Conservation (phyloP, 2,113 vertebrate species). For the Oostethus manadensis region DNA sequence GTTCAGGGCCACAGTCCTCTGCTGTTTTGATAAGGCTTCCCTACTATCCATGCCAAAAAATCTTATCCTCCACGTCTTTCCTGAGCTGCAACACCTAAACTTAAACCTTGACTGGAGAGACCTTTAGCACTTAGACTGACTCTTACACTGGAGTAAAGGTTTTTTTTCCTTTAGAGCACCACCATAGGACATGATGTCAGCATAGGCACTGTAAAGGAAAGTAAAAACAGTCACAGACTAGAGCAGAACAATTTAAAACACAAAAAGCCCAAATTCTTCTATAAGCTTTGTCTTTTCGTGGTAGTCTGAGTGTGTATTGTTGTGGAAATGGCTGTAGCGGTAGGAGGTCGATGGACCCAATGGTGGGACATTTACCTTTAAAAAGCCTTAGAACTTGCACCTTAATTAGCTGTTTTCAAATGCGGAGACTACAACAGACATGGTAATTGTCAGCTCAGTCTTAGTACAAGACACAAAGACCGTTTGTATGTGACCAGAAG, state of each 20-base stretch:
- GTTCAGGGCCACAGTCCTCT: not conserved
- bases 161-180: conserved; percentile 33
- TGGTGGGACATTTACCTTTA: conserved; percentile 24
- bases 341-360: conserved; percentile 10
- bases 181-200: not conserved
- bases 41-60: conserved; percentile 45
- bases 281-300: conserved; percentile 20
- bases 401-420: conserved; percentile 19
- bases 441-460: conserved; percentile 24
- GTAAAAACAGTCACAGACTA: not conserved
- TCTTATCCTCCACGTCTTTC: not conserved
- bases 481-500: not conserved
- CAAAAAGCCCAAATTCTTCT: conserved; percentile 4
- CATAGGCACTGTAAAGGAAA: not conserved
- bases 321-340: conserved; percentile 40
- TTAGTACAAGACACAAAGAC: conserved; percentile 14
- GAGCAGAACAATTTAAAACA: not conserved
- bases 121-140: conserved; percentile 29
- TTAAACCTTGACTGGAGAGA: not conserved
- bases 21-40: conserved; percentile 15
- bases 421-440: conserved; percentile 15
- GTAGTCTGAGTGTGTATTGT: conserved; percentile 25
- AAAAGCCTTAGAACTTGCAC: not conserved
- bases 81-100: not conserved
- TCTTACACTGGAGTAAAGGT: conserved; percentile 63